phyloP scores from a whole-genome alignment of 2,113 vertebrate genomes.

The Podocnemis expansa region DNA sequence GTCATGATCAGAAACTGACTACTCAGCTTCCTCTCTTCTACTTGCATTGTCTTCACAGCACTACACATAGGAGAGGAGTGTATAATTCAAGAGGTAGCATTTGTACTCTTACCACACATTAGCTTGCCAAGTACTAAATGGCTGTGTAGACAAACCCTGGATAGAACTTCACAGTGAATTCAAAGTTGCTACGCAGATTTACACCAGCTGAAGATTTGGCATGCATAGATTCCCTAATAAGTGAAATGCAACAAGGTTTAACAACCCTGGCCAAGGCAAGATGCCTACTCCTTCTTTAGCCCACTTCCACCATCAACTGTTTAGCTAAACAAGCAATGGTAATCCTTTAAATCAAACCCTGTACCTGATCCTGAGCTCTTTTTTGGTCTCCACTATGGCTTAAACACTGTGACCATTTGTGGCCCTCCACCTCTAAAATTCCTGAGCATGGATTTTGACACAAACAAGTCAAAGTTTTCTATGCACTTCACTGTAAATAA shows the following conservation, averaged over 20 bases:
- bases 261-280: not conserved
- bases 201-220: not conserved
- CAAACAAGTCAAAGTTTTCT: slow-evolving; percentile 41
- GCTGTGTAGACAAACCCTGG: not conserved
- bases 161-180: not conserved
- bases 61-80: not conserved
- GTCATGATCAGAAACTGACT: not conserved
- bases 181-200: not conserved
- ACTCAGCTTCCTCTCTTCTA: not conserved
- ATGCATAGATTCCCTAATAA: not conserved
- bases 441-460: slow-evolving; percentile 43
- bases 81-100: not conserved
- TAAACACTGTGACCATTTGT: not conserved
- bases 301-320: not conserved
- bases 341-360: not conserved
- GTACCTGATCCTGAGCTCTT: not conserved
- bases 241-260: slow-evolving; percentile 1
- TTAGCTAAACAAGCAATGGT: not conserved
- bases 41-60: not conserved
- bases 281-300: not conserved
- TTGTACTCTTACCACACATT: not conserved
- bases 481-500: slow-evolving; percentile 50
- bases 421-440: slow-evolving; percentile 26
- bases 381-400: not conserved
- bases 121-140: not conserved